Base-by-base conservation (phyloP, 2,888 invertebrate genomes). In the Ectemnius lituratus region DNA sequence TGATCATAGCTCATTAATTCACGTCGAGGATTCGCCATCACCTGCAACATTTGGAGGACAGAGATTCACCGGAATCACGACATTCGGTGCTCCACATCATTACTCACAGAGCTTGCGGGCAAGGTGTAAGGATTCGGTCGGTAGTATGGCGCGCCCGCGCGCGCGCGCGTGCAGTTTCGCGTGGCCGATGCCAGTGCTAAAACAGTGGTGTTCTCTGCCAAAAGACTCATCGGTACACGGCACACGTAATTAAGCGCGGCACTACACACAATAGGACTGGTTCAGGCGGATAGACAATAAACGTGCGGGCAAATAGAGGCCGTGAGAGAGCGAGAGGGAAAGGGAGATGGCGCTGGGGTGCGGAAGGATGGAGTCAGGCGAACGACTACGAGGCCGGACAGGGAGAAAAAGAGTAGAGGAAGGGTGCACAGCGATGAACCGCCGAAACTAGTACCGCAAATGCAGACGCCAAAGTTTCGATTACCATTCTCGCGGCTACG, bases 211-310 rank as follows among this genome's bases (percentile, higher is more conserved):
- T 61, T 67, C 60, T 59, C 63, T 28, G 60, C 52, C 52, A 52
- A 52, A 52, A 52, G 52, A 56, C 47, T 60, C 62, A 69, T 61
- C 67, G 63, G 67, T 70, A 66, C 67, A 56, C 67, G 57, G 59
- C 64, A 58, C 61, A 67, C 67, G 61, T 72, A 72, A 72, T 67
- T 72, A 72, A 72, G 64, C 67, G 20, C 64, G 67, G 46, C 72
- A 73, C 68, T 62, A 61, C 65, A 69, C 58, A 73, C 58, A 69
- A 73, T 73, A 66, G 62, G 49, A 18, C 63, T 52, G 60, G 27
- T 60, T 65, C 46, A 56, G 67, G 59, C 60, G 60, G 58, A 67
- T 59, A 64, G 47, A 56, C 62, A 62, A 62, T 27, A 45, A 60
- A 20, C 64, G 45, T 49, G 28, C 49, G 46, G 60, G 62, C 16